These are phyloP conservation scores for Botia kubotai DNA, from an alignment of 2,797 vertebrate genomes.

Conservation along the genomic window DNA sequence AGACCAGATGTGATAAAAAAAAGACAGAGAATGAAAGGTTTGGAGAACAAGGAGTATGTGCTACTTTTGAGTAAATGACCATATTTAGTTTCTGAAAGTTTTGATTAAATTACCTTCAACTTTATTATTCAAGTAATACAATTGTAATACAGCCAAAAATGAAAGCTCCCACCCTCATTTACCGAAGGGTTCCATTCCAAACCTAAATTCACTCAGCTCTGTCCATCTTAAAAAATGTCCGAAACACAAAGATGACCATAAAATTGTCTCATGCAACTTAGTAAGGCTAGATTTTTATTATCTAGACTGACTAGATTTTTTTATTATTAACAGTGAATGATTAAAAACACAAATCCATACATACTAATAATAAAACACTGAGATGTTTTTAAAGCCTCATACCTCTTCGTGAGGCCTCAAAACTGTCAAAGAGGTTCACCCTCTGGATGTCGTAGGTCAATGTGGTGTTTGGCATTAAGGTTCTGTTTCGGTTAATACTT, in stretches of 20 bases:
- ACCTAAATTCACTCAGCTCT: too few species aligned
- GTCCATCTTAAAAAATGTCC: too few species aligned
- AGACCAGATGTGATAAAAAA: background rate
- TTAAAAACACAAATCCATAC: background rate
- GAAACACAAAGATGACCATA: too few species aligned
- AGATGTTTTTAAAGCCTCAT: conserved; percentile 50
- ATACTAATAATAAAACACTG: background rate
- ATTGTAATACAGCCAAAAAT: too few species aligned
- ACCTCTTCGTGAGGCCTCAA: conserved; percentile 97
- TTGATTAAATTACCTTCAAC: background rate
- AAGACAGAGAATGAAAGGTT: background rate
- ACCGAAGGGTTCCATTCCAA: too few species aligned
- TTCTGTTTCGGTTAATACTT: conserved; percentile 97
- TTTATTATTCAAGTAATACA: background rate
- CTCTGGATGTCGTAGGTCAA: conserved; percentile 98
- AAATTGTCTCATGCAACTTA: too few species aligned
- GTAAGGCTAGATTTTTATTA: too few species aligned
- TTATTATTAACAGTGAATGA: too few species aligned
- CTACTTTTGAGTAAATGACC: too few species aligned
- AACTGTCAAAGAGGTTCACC: conserved; percentile 96
- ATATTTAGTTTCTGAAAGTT: background rate
- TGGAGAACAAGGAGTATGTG: background rate
- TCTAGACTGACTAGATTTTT: too few species aligned
- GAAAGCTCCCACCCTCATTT: too few species aligned
- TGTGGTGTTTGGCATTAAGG: conserved; percentile 94